phyloP scores from a whole-genome alignment of 2,113 vertebrate species.

The Tragulus kanchil region DNA sequence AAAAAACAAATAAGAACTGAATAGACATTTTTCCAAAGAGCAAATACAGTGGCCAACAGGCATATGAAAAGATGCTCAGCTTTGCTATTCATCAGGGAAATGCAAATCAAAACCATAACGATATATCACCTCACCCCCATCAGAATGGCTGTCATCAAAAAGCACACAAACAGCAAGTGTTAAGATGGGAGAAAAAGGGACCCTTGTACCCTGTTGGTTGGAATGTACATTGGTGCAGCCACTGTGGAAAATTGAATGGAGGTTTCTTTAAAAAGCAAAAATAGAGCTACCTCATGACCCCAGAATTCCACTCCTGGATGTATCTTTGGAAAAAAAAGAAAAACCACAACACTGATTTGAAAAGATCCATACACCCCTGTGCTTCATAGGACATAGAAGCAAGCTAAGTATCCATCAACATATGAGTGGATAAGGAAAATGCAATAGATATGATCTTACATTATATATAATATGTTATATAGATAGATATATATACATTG shows the following conservation, averaged over 20 bases:
- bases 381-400: not conserved
- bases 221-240: not conserved
- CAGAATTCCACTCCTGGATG: not conserved
- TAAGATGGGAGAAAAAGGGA: not conserved
- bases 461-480: not conserved
- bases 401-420: not conserved
- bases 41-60: not conserved
- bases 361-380: not conserved
- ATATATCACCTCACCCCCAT: not conserved
- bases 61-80: not conserved
- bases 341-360: not conserved
- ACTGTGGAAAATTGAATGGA: not conserved
- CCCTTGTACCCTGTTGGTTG: not conserved
- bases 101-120: not conserved
- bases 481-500: not conserved
- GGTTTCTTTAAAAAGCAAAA: not conserved
- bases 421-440: not conserved
- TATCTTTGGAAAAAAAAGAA: not conserved
- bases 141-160: not conserved
- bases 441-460: not conserved
- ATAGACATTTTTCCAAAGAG: not conserved
- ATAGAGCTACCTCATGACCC: not conserved
- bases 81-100: not conserved
- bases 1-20: not conserved
- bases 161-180: not conserved